Base-by-base conservation (phyloP, 2,888 invertebrate genomes). In the Reticulitermes lucifugus region DNA sequence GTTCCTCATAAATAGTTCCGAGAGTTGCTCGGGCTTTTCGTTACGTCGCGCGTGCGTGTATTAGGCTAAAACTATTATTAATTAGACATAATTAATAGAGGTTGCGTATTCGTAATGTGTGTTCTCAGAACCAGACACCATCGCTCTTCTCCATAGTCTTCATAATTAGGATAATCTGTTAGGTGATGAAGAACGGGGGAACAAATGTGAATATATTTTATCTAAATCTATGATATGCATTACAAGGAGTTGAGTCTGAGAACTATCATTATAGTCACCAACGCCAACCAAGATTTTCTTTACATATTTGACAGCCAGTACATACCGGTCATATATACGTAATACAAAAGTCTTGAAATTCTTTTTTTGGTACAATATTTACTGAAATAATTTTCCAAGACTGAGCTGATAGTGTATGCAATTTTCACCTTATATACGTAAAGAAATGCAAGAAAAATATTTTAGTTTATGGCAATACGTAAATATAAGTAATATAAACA, bases 1-100 rank as follows among this genome's bases (percentile, higher is more conserved):
- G 81, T 81, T 81, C 81, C 81, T 81, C 81, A 25, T 70, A 46
- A 41, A 51, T 65, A 81, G 81, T 81, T 81, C 65, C 81, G 81
- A 43, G 70, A n/a, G 10, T 18, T 81, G 14, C 81, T 43, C 81
- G 81, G 81, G 70, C 70, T 81, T 81, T 18, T 65, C 60, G 60
- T 35, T 25, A 79, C 6, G 65, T 65, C 25, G 73, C 41, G 73
- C 73, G 41, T 29, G 29, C 22, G 29, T 73, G 41, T 41, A 41
- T 46, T 77, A 77, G 43, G 46, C 43, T 41, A 46, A 46, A 77
- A 7, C 14, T 35, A 21, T 43, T 43, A 75, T 51, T 77, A 43
- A 46, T 46, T 46, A 73, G 7, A 41, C 41, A 21, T 18, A 73
- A 73, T 41, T 73, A 73, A 21, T 41, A 41, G 73, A 41, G 25